These are phyloP conservation scores for Synanthedon tipuliformis DNA, from an alignment of 2,888 invertebrate genomes.

Conservation along the genomic window DNA sequence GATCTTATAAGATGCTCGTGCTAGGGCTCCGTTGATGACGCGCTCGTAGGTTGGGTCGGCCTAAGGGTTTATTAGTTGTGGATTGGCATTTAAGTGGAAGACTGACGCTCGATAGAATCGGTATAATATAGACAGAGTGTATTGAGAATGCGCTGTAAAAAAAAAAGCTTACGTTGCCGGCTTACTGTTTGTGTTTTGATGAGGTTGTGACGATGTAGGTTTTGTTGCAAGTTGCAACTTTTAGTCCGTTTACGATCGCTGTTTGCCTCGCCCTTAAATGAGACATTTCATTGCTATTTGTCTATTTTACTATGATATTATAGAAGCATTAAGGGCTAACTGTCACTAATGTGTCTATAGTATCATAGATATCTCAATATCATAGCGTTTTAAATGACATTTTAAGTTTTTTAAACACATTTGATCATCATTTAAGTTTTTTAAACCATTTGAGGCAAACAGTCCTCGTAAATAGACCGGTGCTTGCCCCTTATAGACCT, in stretches of 20 bases:
- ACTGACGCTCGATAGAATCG: slow-evolving; percentile 33
- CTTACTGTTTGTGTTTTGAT: neutral
- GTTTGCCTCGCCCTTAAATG: slow-evolving; percentile 5
- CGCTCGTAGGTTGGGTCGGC: slow-evolving; percentile 11
- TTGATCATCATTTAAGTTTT: too few relatives aligned
- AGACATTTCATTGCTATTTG: neutral
- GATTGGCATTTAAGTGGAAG: slow-evolving; percentile 54
- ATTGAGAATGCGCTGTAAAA: slow-evolving; percentile 32
- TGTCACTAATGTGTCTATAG: too few relatives aligned
- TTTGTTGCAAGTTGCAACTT: slow-evolving; percentile 8
- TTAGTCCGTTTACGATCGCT: slow-evolving; percentile 7
- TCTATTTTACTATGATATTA: too few relatives aligned
- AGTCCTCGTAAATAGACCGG: too few relatives aligned
- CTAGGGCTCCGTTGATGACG: slow-evolving; percentile 1
- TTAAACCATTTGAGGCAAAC: too few relatives aligned
- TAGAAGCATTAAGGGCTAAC: too few relatives aligned
- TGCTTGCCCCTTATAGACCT: too few relatives aligned
- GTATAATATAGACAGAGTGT: slow-evolving; percentile 5
- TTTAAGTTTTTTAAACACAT: too few relatives aligned
- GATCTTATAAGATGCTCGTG: slow-evolving; percentile 72
- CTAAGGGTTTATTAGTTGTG: slow-evolving; percentile 16
- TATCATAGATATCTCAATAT: too few relatives aligned
- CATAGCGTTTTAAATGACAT: too few relatives aligned
- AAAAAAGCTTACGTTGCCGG: slow-evolving; percentile 31
- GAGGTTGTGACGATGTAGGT: neutral